phyloP scores from a whole-genome alignment of 1,140 invertebrate genomes.

The Steinernema khuongi region DNA sequence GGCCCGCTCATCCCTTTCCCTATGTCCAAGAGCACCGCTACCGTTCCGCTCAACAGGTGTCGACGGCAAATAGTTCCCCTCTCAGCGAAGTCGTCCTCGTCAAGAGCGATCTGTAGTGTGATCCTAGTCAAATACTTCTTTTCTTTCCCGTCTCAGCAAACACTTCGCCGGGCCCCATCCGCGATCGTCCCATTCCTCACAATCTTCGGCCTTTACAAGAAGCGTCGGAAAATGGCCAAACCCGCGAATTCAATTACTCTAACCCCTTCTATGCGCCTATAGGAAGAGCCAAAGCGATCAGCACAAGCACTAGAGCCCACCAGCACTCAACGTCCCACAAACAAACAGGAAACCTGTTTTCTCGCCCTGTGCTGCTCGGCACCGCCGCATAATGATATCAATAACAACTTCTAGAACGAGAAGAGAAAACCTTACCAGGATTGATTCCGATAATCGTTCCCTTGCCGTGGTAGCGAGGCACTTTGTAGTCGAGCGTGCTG shows the following conservation, averaged over 20 bases:
- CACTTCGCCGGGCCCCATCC: neutral
- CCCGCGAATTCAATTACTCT: slow-evolving; percentile 7
- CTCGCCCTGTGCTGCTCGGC: neutral
- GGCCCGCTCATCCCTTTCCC: neutral
- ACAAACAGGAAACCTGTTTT: slow-evolving; percentile 21
- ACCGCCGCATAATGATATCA: slow-evolving; percentile 10
- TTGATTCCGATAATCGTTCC: slow-evolving; percentile 58
- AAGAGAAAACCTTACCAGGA: slow-evolving; percentile 45
- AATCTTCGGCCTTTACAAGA: neutral
- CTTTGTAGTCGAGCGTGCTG: slow-evolving; percentile 49
- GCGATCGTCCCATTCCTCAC: too few relatives aligned
- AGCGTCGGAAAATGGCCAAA: neutral
- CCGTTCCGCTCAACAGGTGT: too few relatives aligned
- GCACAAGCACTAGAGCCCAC: neutral
- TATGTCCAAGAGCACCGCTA: too few relatives aligned
- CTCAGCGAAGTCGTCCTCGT: neutral
- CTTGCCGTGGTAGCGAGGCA: slow-evolving; percentile 57
- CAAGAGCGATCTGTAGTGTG: neutral
- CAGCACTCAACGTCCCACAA: neutral
- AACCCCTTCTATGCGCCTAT: too few relatives aligned
- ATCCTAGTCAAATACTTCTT: slow-evolving; percentile 3
- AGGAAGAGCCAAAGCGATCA: neutral
- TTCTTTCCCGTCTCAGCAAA: neutral
- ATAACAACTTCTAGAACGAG: slow-evolving; percentile 15
- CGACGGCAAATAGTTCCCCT: neutral